phyloP scores from a whole-genome alignment of 2,888 invertebrate species.

The Pharmacophagus antenor region DNA sequence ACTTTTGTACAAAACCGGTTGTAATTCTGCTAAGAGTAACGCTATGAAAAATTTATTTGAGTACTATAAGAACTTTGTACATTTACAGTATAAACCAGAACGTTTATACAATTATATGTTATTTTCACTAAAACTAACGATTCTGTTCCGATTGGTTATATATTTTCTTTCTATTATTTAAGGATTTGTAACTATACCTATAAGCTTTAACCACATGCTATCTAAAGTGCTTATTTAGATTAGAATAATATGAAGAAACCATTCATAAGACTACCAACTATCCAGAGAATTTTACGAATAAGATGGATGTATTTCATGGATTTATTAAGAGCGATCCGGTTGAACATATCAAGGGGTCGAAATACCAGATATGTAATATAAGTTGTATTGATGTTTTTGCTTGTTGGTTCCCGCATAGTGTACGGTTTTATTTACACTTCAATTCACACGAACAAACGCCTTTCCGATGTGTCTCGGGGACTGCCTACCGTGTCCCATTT shows the following conservation, averaged over 20 bases:
- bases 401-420: conserved; percentile 47
- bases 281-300: conserved; percentile 45
- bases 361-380: conserved; percentile 47
- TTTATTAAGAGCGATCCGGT: conserved; percentile 47
- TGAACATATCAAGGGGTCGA: conserved; percentile 45
- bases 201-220: neutral
- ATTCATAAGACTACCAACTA: conserved; percentile 38
- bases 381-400: conserved; percentile 49
- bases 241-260: conserved; percentile 44
- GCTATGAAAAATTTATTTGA: neutral
- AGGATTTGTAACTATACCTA: too few relatives aligned
- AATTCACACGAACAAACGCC: conserved; percentile 46
- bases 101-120: neutral
- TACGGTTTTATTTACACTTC: conserved; percentile 50
- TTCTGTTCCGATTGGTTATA: too few relatives aligned
- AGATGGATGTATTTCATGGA: conserved; percentile 48
- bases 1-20: neutral
- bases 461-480: conserved; percentile 45
- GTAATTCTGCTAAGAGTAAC: neutral
- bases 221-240: conserved; percentile 33
- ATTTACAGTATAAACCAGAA: neutral
- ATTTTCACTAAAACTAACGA: too few relatives aligned
- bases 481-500: conserved; percentile 37
- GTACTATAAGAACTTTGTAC: neutral
- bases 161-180: too few relatives aligned